phyloP scores from a whole-genome alignment of 2,888 invertebrate genomes.

The Hymenopus coronatus region DNA sequence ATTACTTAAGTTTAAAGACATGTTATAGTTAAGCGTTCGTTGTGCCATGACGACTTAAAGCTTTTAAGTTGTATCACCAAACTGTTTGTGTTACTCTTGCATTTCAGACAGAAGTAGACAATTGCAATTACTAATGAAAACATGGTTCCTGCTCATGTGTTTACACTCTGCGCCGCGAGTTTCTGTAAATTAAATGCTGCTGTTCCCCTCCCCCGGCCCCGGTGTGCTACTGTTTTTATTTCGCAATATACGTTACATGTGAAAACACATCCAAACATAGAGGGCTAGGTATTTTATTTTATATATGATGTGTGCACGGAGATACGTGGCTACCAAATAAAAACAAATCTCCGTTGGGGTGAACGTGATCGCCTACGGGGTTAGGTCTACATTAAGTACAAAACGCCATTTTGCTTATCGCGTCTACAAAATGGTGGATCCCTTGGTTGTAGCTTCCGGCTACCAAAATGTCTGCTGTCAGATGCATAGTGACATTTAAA shows the following conservation, averaged over 20 bases:
- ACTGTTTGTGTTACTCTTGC: conserved; percentile 12
- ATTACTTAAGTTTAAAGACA: not conserved
- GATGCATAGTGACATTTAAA: no score
- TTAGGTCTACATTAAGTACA: not conserved
- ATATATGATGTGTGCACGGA: not conserved
- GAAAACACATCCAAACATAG: not conserved
- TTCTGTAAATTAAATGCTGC: conserved; percentile 21
- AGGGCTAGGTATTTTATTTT: not conserved
- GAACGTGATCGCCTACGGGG: not conserved
- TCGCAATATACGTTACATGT: not conserved
- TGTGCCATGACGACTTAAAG: not conserved
- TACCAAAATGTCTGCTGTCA: no score
- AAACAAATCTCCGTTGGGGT: not conserved
- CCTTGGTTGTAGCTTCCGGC: not conserved
- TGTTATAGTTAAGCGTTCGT: no score
- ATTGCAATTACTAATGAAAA: conserved; percentile 21
- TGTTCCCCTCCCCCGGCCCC: not conserved
- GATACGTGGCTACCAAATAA: not conserved
- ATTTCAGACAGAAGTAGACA: conserved; percentile 16
- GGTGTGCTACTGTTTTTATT: not conserved
- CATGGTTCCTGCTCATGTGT: conserved; percentile 7
- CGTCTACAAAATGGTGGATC: not conserved
- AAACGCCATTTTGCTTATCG: not conserved
- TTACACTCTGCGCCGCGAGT: conserved; percentile 7
- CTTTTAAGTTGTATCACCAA: not conserved